Evolutionary conservation across 35 echinoderm and acorn worm species (phyloP).

Genomic region (Anneissia japonica): DNA sequence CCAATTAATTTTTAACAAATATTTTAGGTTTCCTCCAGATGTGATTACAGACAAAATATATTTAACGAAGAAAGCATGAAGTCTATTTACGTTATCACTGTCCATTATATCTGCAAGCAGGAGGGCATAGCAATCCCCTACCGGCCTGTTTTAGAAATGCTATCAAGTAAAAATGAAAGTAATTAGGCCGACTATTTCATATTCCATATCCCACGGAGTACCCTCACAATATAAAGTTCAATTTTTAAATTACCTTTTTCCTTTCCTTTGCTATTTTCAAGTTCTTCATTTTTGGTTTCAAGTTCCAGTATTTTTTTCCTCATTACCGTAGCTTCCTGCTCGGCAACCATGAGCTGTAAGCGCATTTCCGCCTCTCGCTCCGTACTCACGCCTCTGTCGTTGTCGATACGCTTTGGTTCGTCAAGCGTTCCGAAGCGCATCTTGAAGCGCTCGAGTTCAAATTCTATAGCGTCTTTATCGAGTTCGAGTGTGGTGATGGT

Average conservation of each 20-base stretch:
- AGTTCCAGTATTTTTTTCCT: slow-evolving; percentile 65
- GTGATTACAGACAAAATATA: no score
- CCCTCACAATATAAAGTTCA: background rate
- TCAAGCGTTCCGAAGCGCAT: slow-evolving; percentile 97
- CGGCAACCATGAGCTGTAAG: slow-evolving; percentile 85
- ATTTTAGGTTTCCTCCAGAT: no score
- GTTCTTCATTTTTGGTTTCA: slow-evolving; percentile 72
- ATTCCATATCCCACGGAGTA: no score
- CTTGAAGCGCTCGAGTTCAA: slow-evolving; percentile 87
- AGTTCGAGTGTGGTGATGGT: slow-evolving; percentile 56
- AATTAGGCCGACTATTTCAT: no score
- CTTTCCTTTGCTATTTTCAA: slow-evolving; percentile 29
- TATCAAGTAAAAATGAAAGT: no score
- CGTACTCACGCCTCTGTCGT: slow-evolving; percentile 61
- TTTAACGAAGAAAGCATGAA: no score
- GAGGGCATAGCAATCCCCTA: no score
- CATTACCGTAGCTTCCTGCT: slow-evolving; percentile 87
- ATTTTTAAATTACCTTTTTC: background rate
- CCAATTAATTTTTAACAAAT: no score
- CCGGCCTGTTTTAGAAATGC: no score
- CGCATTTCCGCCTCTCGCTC: slow-evolving; percentile 96
- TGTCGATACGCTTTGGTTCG: slow-evolving; percentile 64
- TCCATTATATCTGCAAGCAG: no score
- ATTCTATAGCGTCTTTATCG: slow-evolving; percentile 82
- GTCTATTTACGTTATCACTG: no score